These are phyloP conservation scores for Mesochorus sp. DNA, from an alignment of 2,888 invertebrate genomes.

Conservation along the genomic window DNA sequence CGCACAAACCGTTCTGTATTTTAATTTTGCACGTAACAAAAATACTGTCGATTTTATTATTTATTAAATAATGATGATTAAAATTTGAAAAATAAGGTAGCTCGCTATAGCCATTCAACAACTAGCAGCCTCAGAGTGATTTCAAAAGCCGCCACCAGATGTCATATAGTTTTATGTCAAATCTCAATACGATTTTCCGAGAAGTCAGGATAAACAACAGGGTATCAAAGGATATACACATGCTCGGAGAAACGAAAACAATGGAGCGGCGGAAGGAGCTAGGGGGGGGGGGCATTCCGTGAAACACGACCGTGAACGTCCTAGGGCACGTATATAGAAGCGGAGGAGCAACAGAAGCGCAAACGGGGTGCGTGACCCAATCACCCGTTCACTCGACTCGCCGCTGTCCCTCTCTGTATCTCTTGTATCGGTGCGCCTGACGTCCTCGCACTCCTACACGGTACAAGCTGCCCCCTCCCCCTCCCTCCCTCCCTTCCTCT, in stretches of 20 bases:
- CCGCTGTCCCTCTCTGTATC: slow-evolving; percentile 14
- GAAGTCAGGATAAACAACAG: no score
- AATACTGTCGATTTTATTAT: no score
- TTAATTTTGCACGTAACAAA: no score
- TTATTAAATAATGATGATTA: no score
- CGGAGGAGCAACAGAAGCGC: slow-evolving; percentile 21
- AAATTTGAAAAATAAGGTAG: no score
- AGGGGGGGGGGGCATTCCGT: slow-evolving; percentile 69
- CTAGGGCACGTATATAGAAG: slow-evolving; percentile 73
- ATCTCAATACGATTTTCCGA: no score
- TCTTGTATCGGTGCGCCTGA: slow-evolving; percentile 59
- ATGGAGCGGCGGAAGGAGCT: slow-evolving; percentile 61
- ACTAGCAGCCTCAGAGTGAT: no score
- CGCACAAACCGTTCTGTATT: no score
- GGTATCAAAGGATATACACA: slow-evolving; percentile 7
- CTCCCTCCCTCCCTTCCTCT: slow-evolving; percentile 52
- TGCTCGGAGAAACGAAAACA: slow-evolving; percentile 64
- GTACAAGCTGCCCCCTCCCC: background rate
- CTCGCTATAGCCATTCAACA: no score
- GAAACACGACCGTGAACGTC: slow-evolving; percentile 78
- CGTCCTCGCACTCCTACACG: no score
- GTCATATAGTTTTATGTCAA: no score
- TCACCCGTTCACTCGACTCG: slow-evolving; percentile 75
- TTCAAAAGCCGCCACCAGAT: no score
- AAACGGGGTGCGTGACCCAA: slow-evolving; percentile 79